Base-by-base conservation (phyloP, 1,140 invertebrate species). In the Agraylea sexmaculata region DNA sequence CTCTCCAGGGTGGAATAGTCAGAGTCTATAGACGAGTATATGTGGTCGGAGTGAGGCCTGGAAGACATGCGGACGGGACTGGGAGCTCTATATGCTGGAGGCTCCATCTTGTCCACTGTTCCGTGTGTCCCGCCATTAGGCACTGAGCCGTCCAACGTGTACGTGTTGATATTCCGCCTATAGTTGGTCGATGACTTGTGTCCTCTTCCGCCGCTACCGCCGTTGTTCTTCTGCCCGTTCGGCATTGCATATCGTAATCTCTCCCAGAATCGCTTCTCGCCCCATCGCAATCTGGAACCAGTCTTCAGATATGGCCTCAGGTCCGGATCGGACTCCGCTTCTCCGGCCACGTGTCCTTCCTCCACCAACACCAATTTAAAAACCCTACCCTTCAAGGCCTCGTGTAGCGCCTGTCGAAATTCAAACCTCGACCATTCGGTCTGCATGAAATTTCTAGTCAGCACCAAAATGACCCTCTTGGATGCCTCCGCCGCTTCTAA, bases 251-350 rank as follows among this genome's bases (percentile, higher is more conserved):
- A 93, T 45, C 81, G 74, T 22, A 94, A 66, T 52, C 88, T 79
- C 57, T 92, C 86, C 87, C 88, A 92, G 64, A 94, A 94, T 53
- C 82, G 72, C 51, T 83, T 85, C 54, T 92, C 86, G 45, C 83
- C 84, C 83, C 86, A 91, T 46, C 78, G 71, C n/a, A 94, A 63
- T 28, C 82, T 72, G 5, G 79, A 77, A 49, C 79, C 78, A 4
- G 86, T 87, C 55, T 90, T 87, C 6, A 94, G 65, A 54, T 91
- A 94, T 1, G 87, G 78, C 50, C 85, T 71, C 21, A 94, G 66
- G 57, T 94, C 89, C 3, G 82, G 80, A 53, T 93, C 89, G 25
- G 85, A 70, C 54, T 89, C 80, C 12, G 83, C 77, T 51, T 90
- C 84, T 16, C 74, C 70, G 6, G 78, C 64, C 5, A 84, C 73